phyloP scores from a whole-genome alignment of 2,797 vertebrate species.

The Neosilurus hyrtlii region DNA sequence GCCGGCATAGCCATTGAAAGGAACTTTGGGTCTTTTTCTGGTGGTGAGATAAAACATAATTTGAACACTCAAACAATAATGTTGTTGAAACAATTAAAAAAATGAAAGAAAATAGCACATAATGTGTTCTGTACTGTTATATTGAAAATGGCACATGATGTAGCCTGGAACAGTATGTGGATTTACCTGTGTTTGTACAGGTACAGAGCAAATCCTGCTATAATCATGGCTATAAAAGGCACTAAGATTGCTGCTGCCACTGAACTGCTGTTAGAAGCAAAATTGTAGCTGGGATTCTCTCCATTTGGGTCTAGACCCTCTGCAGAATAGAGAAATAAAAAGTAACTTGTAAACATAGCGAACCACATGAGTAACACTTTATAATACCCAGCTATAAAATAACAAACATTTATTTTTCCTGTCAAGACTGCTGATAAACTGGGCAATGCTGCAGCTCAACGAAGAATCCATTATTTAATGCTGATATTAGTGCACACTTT shows the following conservation, averaged over 20 bases:
- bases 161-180: background rate
- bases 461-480: slow-evolving; percentile 29
- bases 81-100: background rate
- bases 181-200: slow-evolving; percentile 98
- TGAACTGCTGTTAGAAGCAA: slow-evolving; percentile 97
- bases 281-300: slow-evolving; percentile 85
- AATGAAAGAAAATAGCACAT: background rate
- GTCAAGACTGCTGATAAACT: slow-evolving; percentile 17
- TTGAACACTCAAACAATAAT: background rate
- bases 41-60: slow-evolving; percentile 21
- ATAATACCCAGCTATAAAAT: background rate
- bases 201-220: slow-evolving; percentile 97
- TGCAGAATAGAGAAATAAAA: slow-evolving; percentile 54
- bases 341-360: slow-evolving; percentile 7
- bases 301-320: slow-evolving; percentile 77
- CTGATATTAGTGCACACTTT: slow-evolving; percentile 23
- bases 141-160: background rate
- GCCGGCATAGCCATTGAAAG: slow-evolving; percentile 93
- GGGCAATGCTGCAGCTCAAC: slow-evolving; percentile 23
- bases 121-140: background rate
- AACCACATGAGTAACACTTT: background rate
- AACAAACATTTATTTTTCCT: background rate
- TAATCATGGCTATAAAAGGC: slow-evolving; percentile 99
- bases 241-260: slow-evolving; percentile 98
- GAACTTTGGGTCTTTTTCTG: slow-evolving; percentile 98